Evolutionary conservation across 2,113 vertebrate species (phyloP).

Genomic region (Coptodon rendalli): DNA sequence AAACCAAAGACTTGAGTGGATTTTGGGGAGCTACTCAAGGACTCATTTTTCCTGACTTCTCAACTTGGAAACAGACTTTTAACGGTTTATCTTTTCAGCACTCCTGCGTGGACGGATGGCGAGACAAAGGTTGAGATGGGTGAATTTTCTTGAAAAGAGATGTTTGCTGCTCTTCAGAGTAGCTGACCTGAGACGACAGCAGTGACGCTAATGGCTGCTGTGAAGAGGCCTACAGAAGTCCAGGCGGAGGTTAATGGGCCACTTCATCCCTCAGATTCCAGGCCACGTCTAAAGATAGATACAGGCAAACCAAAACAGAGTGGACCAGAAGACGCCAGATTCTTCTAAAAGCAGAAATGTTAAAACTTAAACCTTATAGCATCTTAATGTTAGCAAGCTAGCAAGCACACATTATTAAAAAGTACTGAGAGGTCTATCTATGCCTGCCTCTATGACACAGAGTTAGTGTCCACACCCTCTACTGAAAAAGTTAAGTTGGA

Average conservation of each 20-base stretch:
- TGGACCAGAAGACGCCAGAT: not conserved
- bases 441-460: not conserved
- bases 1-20: conserved; percentile 31
- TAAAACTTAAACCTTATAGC: not conserved
- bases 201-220: conserved; percentile 9
- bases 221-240: not conserved
- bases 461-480: not conserved
- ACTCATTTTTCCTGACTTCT: conserved; percentile 29
- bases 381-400: not conserved
- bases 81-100: conserved; percentile 9
- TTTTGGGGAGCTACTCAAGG: not conserved
- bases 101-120: not conserved
- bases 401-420: not conserved
- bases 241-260: conserved; percentile 45
- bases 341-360: not conserved
- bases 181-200: conserved; percentile 6
- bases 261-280: conserved; percentile 37
- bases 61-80: conserved; percentile 9
- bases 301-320: not conserved
- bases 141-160: conserved; percentile 10
- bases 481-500: not conserved
- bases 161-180: not conserved
- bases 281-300: conserved; percentile 24
- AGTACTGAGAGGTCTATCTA: not conserved
- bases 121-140: not conserved